A percentile compares a stretch with the other conserved stretches of the same genome.
These are phyloP conservation scores for Mesochorus sp. DNA, from an alignment of 2,888 invertebrate species.

Conservation along the genomic window DNA sequence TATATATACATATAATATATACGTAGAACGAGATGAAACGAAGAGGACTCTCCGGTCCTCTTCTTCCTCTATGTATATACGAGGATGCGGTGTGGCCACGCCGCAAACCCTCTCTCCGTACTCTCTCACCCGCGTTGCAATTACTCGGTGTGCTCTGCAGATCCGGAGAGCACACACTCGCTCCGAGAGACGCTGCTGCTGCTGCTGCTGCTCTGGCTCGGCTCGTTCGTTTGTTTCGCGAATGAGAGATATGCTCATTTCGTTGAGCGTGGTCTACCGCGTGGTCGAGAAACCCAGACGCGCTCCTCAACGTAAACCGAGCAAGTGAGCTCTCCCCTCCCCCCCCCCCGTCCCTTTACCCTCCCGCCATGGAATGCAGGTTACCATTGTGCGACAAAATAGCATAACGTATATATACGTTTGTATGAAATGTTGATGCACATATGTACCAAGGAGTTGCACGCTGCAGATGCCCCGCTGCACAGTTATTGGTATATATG, in stretches of 20 bases:
- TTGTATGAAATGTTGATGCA: too few species aligned
- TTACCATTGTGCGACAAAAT: neutral
- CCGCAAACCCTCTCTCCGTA: slow-evolving; percentile 20
- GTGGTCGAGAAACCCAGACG: slow-evolving; percentile 8
- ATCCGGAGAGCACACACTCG: neutral
- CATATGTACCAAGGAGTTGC: too few species aligned
- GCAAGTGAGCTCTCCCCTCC: neutral
- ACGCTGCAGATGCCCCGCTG: neutral
- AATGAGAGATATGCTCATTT: slow-evolving; percentile 52
- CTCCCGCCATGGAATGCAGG: neutral
- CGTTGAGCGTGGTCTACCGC: slow-evolving; percentile 36
- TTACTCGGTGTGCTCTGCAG: slow-evolving; percentile 25
- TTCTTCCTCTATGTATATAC: neutral
- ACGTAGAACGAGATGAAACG: neutral
- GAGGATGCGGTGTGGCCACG: slow-evolving; percentile 10
- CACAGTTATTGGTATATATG: neutral
- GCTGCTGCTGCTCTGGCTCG: neutral
- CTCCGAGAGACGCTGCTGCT: neutral
- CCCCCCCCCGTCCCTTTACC: neutral
- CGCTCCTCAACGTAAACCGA: neutral
- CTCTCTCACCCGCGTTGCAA: slow-evolving; percentile 43
- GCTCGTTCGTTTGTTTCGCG: slow-evolving; percentile 41
- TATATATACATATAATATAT: neutral
- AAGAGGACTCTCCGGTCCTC: neutral
- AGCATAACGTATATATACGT: too few species aligned